Evolutionary conservation across 2,797 vertebrate species (phyloP).

Genomic region (Myotis myotis): DNA sequence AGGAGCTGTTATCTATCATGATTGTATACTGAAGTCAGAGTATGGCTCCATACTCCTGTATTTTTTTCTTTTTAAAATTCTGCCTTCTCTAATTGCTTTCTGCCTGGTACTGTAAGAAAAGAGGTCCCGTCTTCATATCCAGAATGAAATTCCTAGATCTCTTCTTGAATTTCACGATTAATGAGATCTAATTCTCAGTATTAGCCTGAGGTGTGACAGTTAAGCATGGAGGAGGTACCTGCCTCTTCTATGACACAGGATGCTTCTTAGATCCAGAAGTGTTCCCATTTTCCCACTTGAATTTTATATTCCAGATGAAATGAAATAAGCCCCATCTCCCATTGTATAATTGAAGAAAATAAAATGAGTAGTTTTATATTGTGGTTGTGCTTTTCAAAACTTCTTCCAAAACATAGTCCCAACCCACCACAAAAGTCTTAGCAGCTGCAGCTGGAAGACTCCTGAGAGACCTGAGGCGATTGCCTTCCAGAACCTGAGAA

Average conservation of each 20-base stretch:
- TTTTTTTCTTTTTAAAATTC: background rate
- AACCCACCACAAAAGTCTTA: background rate
- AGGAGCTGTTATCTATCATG: background rate
- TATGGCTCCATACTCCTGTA: background rate
- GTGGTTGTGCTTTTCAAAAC: background rate
- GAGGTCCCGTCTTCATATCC: background rate
- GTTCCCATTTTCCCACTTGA: conserved; percentile 3
- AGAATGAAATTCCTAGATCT: background rate
- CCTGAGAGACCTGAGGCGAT: background rate
- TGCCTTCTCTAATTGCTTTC: background rate
- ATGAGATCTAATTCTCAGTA: background rate
- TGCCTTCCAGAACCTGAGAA: background rate
- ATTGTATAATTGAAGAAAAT: background rate
- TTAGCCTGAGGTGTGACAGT: background rate
- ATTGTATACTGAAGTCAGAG: background rate
- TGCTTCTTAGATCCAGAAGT: background rate
- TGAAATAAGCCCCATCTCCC: background rate
- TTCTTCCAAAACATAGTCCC: background rate
- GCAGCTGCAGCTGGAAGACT: background rate
- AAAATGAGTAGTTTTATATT: conserved; percentile 11
- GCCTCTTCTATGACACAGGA: background rate
- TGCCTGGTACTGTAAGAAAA: background rate
- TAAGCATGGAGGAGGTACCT: background rate
- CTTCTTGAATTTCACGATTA: background rate
- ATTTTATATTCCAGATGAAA: conserved; percentile 11